Evolutionary conservation across 2,113 vertebrate species (phyloP).

Genomic region (Drymodes brunneopygia): DNA sequence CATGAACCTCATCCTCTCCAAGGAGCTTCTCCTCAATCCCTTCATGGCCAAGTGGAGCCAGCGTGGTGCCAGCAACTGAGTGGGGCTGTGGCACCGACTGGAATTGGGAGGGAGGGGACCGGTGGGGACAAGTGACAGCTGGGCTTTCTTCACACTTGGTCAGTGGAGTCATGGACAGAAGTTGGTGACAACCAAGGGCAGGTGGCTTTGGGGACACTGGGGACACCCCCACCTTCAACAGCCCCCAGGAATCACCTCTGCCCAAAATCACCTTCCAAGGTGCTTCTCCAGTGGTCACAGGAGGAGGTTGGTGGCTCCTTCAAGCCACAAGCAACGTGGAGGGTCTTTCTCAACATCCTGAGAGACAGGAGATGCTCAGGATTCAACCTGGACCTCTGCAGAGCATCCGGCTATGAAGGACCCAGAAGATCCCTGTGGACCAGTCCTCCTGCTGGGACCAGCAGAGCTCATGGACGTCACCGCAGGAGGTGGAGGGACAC

Average conservation of each 20-base stretch:
- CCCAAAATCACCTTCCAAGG: not conserved
- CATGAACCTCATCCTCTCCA: not conserved
- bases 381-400: not conserved
- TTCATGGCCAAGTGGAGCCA: rapidly evolving
- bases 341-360: not conserved
- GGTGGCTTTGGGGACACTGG: not conserved
- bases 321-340: rapidly evolving
- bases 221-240: not conserved
- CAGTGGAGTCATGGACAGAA: not conserved
- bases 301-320: not conserved
- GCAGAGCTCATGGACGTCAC: not conserved
- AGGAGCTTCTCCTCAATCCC: not conserved
- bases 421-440: not conserved
- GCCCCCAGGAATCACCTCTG: not conserved
- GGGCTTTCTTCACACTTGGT: rapidly evolving
- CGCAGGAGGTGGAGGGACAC: not conserved
- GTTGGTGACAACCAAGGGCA: not conserved
- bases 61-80: rapidly evolving
- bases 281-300: not conserved
- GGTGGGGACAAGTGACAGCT: not conserved
- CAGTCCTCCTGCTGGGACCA: not conserved
- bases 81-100: rapidly evolving
- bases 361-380: not conserved
- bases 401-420: not conserved
- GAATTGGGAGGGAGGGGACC: not conserved